These are phyloP conservation scores for Aphodius sticticus DNA, from an alignment of 2,888 invertebrate species.

Conservation along the genomic window DNA sequence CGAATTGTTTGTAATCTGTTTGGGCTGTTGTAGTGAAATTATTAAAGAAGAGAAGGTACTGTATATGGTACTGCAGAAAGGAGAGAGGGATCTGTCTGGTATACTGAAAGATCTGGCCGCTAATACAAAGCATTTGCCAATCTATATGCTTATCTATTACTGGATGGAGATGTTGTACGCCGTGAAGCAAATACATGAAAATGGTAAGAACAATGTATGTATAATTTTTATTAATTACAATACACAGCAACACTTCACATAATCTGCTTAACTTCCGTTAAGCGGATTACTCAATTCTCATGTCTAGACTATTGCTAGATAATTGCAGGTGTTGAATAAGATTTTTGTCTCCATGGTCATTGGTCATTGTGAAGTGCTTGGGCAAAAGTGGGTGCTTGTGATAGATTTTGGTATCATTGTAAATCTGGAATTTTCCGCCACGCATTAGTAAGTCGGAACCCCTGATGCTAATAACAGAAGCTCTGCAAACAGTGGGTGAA, in stretches of 20 bases:
- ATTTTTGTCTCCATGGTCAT: background rate
- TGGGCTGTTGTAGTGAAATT: constrained; percentile 72
- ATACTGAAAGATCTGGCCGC: constrained; percentile 67
- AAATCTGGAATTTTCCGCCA: too few species aligned
- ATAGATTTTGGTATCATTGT: too few species aligned
- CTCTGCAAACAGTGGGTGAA: too few species aligned
- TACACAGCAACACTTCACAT: background rate
- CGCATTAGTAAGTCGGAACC: too few species aligned
- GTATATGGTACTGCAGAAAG: constrained; percentile 91
- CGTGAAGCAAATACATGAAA: constrained; percentile 88
- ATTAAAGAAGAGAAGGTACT: constrained; percentile 70
- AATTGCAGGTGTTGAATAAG: too few species aligned
- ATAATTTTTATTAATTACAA: constrained; percentile 11
- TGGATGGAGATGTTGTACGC: constrained; percentile 95
- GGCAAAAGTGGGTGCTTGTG: background rate
- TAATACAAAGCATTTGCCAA: constrained; percentile 64
- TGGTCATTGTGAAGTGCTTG: background rate
- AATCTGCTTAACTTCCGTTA: too few species aligned
- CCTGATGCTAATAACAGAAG: too few species aligned
- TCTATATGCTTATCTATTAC: constrained; percentile 84
- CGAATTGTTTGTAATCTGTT: background rate
- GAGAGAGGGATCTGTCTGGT: constrained; percentile 86
- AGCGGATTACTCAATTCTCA: too few species aligned
- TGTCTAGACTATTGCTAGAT: too few species aligned
- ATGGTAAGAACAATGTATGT: constrained; percentile 66